These are phyloP conservation scores for Mergus octosetaceus DNA, from an alignment of 2,797 vertebrate species.

Conservation along the genomic window DNA sequence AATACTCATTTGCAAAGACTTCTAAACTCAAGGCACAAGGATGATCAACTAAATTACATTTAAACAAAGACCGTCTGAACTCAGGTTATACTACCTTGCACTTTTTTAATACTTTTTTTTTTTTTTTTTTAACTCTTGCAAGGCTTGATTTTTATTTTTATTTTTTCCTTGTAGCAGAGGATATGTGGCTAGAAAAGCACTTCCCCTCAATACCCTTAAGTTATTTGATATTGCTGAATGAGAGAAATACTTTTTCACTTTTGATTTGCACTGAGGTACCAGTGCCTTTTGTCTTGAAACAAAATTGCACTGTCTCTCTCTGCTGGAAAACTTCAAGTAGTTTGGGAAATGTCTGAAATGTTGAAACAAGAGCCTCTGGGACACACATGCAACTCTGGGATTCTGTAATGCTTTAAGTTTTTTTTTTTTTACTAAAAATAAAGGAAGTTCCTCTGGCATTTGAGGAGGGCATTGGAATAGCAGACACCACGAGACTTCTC, in stretches of 20 bases:
- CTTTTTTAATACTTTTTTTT: not conserved
- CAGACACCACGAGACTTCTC: not conserved
- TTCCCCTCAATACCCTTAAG: not conserved
- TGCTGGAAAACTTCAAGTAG: not conserved
- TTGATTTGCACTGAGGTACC: not conserved
- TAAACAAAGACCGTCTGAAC: not conserved
- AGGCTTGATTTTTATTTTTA: not conserved
- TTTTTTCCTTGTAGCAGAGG: not conserved
- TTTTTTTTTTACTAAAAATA: not conserved
- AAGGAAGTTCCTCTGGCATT: not conserved
- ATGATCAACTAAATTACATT: not conserved
- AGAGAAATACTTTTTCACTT: not conserved
- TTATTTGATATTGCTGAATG: not conserved
- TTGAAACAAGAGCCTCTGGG: not conserved
- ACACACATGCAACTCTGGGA: not conserved
- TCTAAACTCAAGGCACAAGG: not conserved
- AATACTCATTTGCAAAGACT: not conserved
- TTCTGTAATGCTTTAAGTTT: not conserved
- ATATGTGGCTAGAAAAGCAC: not conserved
- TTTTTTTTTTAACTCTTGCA: not conserved
- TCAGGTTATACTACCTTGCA: not conserved
- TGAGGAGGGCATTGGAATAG: not conserved
- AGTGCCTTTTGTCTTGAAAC: not conserved
- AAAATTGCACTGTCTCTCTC: not conserved
- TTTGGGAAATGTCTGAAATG: not conserved